These are phyloP conservation scores for Subanguina moxae DNA, from an alignment of 1,140 invertebrate species.

Conservation along the genomic window DNA sequence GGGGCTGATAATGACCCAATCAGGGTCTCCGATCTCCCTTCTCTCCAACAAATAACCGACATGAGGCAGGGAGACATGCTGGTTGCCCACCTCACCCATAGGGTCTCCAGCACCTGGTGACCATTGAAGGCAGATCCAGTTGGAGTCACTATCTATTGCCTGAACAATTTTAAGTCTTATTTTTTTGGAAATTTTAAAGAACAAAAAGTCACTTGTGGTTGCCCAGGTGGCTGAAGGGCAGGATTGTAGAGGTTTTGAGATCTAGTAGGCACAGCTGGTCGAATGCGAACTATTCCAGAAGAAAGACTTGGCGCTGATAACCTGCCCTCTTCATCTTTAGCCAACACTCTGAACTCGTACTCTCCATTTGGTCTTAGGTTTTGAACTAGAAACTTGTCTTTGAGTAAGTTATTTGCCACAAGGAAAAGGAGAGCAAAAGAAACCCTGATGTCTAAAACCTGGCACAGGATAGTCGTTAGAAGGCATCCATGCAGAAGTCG, in stretches of 20 bases:
- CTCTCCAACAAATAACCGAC: constrained; percentile 54
- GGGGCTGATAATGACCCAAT: constrained; percentile 1
- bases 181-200: not conserved
- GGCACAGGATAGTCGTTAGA: constrained; percentile 22
- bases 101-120: not conserved
- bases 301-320: constrained; percentile 49
- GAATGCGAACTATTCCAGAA: constrained; percentile 49
- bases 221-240: constrained; percentile 36
- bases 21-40: constrained; percentile 42
- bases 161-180: constrained; percentile 5
- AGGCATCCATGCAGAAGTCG: constrained; percentile 11
- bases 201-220: constrained; percentile 37
- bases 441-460: constrained; percentile 19
- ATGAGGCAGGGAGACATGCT: constrained; percentile 5
- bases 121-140: constrained; percentile 53
- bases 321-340: constrained; percentile 47
- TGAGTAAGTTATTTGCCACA: constrained; percentile 7
- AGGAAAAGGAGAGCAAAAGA: constrained; percentile 14
- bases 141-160: constrained; percentile 40
- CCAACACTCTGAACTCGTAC: constrained; percentile 56
- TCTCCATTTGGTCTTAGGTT: constrained; percentile 57
- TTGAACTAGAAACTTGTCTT: constrained; percentile 37
- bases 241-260: not conserved
- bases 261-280: constrained; percentile 38
- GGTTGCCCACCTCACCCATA: not conserved